phyloP scores from a whole-genome alignment of 2,797 vertebrate species.

The Sphenopsis melanotis region DNA sequence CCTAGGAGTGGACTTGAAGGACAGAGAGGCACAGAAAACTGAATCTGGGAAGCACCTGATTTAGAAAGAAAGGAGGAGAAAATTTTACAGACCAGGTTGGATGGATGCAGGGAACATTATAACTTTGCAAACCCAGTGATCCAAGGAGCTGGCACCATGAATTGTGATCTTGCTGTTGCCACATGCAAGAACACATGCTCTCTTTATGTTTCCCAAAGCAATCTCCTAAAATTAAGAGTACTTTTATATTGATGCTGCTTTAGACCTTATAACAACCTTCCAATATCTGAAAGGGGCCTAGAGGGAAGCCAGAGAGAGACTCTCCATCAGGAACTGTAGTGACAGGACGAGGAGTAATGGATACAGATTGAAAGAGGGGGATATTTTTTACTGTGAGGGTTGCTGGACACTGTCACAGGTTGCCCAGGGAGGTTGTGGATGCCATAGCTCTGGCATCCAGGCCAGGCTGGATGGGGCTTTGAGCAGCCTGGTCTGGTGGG shows the following conservation, averaged over 20 bases:
- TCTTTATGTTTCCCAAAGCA: not conserved
- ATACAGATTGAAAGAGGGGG: not conserved
- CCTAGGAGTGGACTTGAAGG: slow-evolving; percentile 35
- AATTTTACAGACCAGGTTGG: not conserved
- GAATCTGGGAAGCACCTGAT: not conserved
- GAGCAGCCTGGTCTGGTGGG: not conserved
- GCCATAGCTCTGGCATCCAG: not conserved
- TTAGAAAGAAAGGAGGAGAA: not conserved
- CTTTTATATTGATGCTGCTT: not conserved
- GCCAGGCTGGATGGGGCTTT: not conserved
- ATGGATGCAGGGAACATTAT: not conserved
- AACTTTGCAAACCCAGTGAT: not conserved
- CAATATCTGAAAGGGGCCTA: not conserved
- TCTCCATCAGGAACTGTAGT: not conserved
- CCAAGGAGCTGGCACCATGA: not conserved
- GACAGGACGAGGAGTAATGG: not conserved
- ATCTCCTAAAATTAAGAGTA: not conserved
- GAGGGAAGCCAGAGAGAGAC: not conserved
- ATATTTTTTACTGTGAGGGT: not conserved
- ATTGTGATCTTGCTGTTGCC: accelerated
- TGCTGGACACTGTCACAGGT: not conserved
- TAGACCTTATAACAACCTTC: not conserved
- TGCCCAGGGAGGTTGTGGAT: not conserved
- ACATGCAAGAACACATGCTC: not conserved
- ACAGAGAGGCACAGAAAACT: not conserved